Evolutionary conservation across 1,140 invertebrate species (phyloP).

Genomic region (Zaprionus davidi): DNA sequence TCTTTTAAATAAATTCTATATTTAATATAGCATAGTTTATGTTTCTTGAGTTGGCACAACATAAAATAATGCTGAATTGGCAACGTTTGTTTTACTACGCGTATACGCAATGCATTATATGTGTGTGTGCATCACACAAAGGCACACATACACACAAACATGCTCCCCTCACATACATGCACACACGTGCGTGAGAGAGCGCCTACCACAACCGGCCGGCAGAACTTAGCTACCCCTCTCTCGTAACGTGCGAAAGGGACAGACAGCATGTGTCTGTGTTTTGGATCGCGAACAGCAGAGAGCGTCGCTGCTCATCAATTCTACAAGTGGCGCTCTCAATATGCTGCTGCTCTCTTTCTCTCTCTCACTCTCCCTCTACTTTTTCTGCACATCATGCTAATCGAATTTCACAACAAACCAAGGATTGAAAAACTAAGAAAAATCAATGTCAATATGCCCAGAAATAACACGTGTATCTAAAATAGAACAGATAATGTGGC

Average conservation of each 20-base stretch:
- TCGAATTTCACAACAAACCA: slow-evolving; percentile 73
- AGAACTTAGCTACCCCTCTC: slow-evolving; percentile 26
- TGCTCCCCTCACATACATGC: slow-evolving; percentile 21
- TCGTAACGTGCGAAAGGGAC: slow-evolving; percentile 3
- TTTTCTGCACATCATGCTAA: slow-evolving; percentile 58
- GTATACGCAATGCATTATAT: slow-evolving; percentile 50
- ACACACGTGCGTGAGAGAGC: slow-evolving; percentile 22
- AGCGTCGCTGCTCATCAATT: neutral
- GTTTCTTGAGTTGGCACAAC: neutral
- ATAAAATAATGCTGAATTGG: neutral
- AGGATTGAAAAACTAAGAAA: slow-evolving; percentile 16
- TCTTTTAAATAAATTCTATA: neutral
- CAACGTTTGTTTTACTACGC: slow-evolving; percentile 17
- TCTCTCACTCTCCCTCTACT: slow-evolving; percentile 27
- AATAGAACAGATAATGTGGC: neutral
- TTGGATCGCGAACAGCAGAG: neutral
- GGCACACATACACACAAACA: slow-evolving; percentile 8
- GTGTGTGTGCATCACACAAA: neutral
- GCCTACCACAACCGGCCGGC: slow-evolving; percentile 28
- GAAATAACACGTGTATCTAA: slow-evolving; percentile 6
- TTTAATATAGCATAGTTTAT: neutral
- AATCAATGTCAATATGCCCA: slow-evolving; percentile 10
- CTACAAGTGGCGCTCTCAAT: slow-evolving; percentile 20
- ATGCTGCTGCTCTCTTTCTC: neutral
- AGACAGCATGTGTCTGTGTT: neutral